Base-by-base conservation (phyloP, 2,888 invertebrate genomes). In the Cephonodes hylas region DNA sequence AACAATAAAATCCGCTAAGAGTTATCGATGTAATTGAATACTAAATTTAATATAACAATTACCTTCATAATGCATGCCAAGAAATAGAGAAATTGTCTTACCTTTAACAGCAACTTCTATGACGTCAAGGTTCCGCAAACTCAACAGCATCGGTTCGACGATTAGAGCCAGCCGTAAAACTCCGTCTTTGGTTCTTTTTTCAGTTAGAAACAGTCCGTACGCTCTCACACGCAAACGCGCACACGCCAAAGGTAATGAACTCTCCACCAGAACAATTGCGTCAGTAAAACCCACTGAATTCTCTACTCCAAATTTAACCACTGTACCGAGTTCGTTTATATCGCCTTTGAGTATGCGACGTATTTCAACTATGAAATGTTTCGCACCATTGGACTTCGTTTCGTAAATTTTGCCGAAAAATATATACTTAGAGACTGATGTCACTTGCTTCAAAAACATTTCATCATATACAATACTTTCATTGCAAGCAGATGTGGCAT, bases 101-200 rank as follows among this genome's bases (percentile, higher is more conserved):
- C 91, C 91, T 89, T 89, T 89, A 56, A 87, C 79, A 59, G 85
- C 86, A 20, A 89, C 85, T 72, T 91, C 89, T 58, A 91, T 86
- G 57, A 86, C 78, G 64, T 81, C 87, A 56, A 91, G 82, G 66
- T 85, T 88, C 62, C 80, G 79, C 65, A 89, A 75, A 65, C 84
- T 86, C 66, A 91, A 68, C 66, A 81, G 66, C 64, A 91, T 76
- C n/a, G 91, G 91, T 64, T 89, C 85, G 46, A 87, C 76, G 7
- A 89, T 77, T 64, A 91, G 79, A 65, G 76, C 83, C 59, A 90
- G 73, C 64, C 75, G 68, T 46, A 80, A 60, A n/a, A 61, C 58
- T 7, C 74, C 75, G 42, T 71, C 69, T 38, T 69, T 68, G 27
- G 66, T 67, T 48, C 69, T 78, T 65, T 72, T 83, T 63, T 87